Evolutionary conservation across 2,113 vertebrate species (phyloP), one percentile per base, ranked within the genome.

Genomic region (Rallus limicola): DNA sequence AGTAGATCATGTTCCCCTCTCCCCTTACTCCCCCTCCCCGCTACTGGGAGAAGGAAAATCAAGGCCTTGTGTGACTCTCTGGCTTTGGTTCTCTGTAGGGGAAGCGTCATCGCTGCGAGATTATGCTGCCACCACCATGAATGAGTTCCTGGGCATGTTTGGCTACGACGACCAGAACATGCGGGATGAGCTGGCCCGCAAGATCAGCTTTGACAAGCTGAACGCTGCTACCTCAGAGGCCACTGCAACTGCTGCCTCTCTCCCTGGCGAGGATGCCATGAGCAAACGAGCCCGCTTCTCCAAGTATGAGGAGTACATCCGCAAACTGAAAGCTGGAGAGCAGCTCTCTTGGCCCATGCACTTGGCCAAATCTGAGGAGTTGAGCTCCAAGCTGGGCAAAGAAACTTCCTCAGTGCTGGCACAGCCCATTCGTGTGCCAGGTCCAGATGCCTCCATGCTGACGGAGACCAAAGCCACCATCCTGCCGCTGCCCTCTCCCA

Each of bases 241-340:
- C 10, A 60, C 89, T 6, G 31, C 95, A 0, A 69, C 98, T 16
- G 91, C 96, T 5, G 33, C 95, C 72, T 96, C 98, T 33, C 98
- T 99, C 33, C 69, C 98, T 24, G 94, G 98, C 2, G 99, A 98
- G 33, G 99, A 99, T 5, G 98, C 98, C 94, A 96, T 98, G 71
- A 98, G 98, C 91, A 99, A 99, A 86, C 98, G 99, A 26, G 99
- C 99, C 29, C 99, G 99, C 63, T 99, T 99, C 98, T 99, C 99
- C 97, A 99, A 99, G 96, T 99, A 99, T 1, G 99, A 99, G 98
- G 99, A 99, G 95, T 99, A 99, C 96, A 99, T 99, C 96, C 99
- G 99, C 94, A 99, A 99, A 93, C 98, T 99, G 71, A 99, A 99
- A 93, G 99, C 99, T 1, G 99, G 99, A 6, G 99, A 99, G 97